phyloP scores from a whole-genome alignment of 2,888 invertebrate species.

The Dicyrtomina minuta region DNA sequence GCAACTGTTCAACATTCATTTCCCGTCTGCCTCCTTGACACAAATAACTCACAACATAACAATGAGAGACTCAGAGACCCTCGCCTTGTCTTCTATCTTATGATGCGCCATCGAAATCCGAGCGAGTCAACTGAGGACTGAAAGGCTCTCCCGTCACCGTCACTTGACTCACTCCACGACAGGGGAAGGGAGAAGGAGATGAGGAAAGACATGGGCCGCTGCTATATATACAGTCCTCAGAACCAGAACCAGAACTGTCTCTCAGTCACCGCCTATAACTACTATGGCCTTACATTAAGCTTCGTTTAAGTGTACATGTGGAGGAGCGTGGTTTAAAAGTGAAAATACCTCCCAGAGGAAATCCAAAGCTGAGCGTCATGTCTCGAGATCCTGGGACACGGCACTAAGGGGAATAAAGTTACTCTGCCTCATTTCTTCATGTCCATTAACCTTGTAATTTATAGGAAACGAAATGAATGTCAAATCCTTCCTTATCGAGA shows the following conservation, averaged over 20 bases:
- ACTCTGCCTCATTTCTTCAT: conserved; percentile 19
- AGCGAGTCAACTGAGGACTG: no score
- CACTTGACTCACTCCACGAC: no score
- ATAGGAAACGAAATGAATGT: conserved; percentile 21
- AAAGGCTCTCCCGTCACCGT: no score
- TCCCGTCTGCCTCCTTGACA: conserved; percentile 20
- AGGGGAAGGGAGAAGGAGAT: no score
- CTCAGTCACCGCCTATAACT: no score
- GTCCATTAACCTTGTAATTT: conserved; percentile 26
- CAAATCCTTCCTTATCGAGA: background rate
- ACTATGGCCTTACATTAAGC: no score
- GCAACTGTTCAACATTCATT: conserved; percentile 42
- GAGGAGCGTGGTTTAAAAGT: no score
- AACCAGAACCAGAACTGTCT: no score
- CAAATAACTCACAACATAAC: conserved; percentile 20
- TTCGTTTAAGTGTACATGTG: no score
- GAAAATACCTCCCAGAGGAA: conserved; percentile 34
- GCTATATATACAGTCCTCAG: no score
- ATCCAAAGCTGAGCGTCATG: conserved; percentile 31
- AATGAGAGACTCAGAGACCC: conserved; percentile 24
- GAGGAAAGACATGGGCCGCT: no score
- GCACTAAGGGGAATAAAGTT: conserved; percentile 17
- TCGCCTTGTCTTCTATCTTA: background rate
- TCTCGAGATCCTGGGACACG: background rate
- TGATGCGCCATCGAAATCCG: background rate